Percentiles rank a stretch among this genome's conserved stretches.
These are phyloP conservation scores for Camponotus fellah DNA, from an alignment of 2,888 invertebrate species.

Conservation along the genomic window DNA sequence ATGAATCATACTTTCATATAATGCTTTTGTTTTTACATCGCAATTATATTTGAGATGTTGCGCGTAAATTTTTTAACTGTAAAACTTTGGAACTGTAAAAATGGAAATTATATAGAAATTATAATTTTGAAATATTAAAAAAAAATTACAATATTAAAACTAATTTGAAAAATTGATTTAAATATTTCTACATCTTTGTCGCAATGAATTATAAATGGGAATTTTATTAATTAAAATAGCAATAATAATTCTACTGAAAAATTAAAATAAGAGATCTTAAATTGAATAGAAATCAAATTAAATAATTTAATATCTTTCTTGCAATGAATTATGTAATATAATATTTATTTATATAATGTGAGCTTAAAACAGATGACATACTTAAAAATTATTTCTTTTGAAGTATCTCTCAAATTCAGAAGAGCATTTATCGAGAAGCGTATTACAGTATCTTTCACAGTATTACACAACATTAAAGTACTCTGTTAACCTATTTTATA, in stretches of 20 bases:
- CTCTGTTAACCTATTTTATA: conserved; percentile 17
- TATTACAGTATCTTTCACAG: background rate
- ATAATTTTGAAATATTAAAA: background rate
- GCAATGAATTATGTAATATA: conserved; percentile 2
- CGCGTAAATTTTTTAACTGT: background rate
- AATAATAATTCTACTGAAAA: background rate
- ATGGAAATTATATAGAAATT: background rate
- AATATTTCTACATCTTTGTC: background rate
- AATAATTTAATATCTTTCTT: background rate
- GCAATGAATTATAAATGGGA: background rate
- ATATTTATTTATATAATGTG: background rate
- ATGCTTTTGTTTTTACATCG: conserved; percentile 21
- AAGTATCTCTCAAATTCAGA: background rate
- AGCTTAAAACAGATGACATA: background rate
- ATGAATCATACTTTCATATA: background rate
- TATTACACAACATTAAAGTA: background rate
- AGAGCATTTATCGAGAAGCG: background rate
- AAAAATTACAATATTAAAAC: background rate
- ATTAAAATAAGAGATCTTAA: background rate
- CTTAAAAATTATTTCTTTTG: background rate
- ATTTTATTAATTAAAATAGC: conserved; percentile 20
- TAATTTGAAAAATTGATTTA: background rate
- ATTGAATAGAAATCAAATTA: conserved; percentile 4
- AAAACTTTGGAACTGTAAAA: conserved; percentile 9
- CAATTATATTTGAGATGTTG: conserved; percentile 3